Percentiles rank a stretch among this genome's conserved stretches.
phyloP scores from a whole-genome alignment of 2,888 invertebrate genomes.

The Escarpia spicata region DNA sequence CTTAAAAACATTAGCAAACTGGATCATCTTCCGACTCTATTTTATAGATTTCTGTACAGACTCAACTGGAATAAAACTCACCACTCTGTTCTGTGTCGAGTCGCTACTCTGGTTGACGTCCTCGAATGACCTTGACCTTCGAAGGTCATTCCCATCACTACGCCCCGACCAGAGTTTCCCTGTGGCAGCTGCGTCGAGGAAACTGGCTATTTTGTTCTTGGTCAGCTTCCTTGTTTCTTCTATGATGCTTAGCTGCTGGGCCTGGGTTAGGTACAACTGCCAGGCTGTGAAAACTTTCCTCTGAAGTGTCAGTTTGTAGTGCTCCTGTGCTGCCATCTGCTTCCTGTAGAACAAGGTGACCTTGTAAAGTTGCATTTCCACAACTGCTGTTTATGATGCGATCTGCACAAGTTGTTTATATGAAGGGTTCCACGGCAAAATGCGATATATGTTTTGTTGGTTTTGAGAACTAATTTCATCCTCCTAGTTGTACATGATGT shows the following conservation, averaged over 20 bases:
- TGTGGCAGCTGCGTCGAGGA: constrained; percentile 58
- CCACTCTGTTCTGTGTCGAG: not conserved
- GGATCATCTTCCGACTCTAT: not conserved
- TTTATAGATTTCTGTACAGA: not conserved
- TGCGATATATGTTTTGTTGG: too few relatives aligned
- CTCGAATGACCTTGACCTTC: not conserved
- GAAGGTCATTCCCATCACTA: not conserved
- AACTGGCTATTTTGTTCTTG: constrained; percentile 58
- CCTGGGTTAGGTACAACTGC: constrained; percentile 53
- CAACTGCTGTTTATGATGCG: not conserved
- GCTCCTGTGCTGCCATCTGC: constrained; percentile 52
- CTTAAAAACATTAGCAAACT: not conserved
- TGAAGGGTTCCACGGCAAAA: too few relatives aligned
- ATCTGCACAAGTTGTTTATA: too few relatives aligned
- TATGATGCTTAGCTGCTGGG: constrained; percentile 49
- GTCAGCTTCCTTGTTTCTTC: constrained; percentile 53
- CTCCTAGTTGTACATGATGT: too few relatives aligned
- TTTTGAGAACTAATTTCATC: too few relatives aligned
- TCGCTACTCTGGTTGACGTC: not conserved
- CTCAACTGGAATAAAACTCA: not conserved
- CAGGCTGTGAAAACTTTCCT: constrained; percentile 52
- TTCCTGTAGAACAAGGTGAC: constrained; percentile 45
- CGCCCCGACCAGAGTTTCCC: constrained; percentile 46
- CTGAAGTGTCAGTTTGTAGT: constrained; percentile 46
- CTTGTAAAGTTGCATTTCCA: not conserved